Percentiles rank a stretch among this genome's conserved stretches.
Conservation (phyloP, 2,888 invertebrate genomes). For the Apantesis nais region DNA sequence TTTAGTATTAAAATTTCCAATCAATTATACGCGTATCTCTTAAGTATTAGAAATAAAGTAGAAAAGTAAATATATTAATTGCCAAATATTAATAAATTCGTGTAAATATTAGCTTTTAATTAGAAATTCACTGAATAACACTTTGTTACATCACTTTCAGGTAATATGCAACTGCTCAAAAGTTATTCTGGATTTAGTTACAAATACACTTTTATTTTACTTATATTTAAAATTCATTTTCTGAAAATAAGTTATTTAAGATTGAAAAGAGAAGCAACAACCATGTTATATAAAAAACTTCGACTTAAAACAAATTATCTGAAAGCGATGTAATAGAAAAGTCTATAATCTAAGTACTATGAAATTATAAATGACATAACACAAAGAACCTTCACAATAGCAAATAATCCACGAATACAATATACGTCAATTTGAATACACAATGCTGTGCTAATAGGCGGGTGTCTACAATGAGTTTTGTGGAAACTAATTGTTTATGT, state of each 20-base stretch:
- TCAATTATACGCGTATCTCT: conserved; percentile 31
- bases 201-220: background rate
- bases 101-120: conserved; percentile 45
- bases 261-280: background rate
- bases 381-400: conserved; percentile 41
- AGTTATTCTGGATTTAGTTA: background rate
- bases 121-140: conserved; percentile 23
- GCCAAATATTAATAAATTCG: conserved; percentile 45
- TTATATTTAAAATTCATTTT: too few species aligned
- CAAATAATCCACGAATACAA: conserved; percentile 33
- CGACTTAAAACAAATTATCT: conserved; percentile 20
- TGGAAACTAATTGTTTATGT: background rate
- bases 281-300: background rate
- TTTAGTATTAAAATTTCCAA: conserved; percentile 32
- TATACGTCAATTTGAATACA: conserved; percentile 46
- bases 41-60: conserved; percentile 41
- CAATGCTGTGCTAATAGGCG: conserved; percentile 28
- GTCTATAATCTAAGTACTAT: conserved; percentile 35
- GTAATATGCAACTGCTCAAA: background rate
- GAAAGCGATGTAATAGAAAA: conserved; percentile 34
- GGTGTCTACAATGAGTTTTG: conserved; percentile 25
- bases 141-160: conserved; percentile 24
- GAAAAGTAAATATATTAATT: conserved; percentile 42
- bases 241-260: too few species aligned
- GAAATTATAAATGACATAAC: conserved; percentile 35